phyloP scores from a whole-genome alignment of 2,888 invertebrate species.

The Plemyria rubiginata region DNA sequence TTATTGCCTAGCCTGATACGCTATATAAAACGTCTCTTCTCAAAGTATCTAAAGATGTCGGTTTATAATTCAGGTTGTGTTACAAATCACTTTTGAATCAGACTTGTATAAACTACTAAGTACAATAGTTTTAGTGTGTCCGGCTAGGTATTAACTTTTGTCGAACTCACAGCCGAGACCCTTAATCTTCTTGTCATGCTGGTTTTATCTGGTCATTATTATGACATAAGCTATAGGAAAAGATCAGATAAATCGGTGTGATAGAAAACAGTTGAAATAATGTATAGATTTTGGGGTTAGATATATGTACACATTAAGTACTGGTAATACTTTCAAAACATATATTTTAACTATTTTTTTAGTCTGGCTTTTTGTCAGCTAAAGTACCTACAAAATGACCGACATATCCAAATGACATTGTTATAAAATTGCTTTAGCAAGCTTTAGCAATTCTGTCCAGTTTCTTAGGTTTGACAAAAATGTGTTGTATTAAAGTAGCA shows the following conservation, averaged over 20 bases:
- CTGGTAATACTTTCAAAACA: background rate
- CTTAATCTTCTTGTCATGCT: background rate
- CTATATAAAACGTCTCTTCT: background rate
- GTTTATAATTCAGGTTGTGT: no score
- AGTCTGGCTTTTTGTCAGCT: background rate
- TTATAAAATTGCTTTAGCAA: background rate
- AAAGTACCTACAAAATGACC: background rate
- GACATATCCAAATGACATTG: background rate
- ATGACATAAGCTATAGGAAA: background rate
- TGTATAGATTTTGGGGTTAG: background rate
- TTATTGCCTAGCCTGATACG: background rate
- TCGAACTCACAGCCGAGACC: background rate
- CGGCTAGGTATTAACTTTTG: background rate
- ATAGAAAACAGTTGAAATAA: background rate
- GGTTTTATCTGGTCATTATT: background rate
- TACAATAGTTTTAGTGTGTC: background rate
- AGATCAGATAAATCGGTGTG: background rate
- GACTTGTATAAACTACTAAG: background rate
- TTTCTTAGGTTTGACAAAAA: background rate
- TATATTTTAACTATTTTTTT: background rate
- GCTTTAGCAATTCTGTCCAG: background rate
- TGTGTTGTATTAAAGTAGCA: background rate
- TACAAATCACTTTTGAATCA: no score
- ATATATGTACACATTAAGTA: background rate
- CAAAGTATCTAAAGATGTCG: no score